phyloP scores from a whole-genome alignment of 2,113 vertebrate genomes.

The Laticauda laticaudata region DNA sequence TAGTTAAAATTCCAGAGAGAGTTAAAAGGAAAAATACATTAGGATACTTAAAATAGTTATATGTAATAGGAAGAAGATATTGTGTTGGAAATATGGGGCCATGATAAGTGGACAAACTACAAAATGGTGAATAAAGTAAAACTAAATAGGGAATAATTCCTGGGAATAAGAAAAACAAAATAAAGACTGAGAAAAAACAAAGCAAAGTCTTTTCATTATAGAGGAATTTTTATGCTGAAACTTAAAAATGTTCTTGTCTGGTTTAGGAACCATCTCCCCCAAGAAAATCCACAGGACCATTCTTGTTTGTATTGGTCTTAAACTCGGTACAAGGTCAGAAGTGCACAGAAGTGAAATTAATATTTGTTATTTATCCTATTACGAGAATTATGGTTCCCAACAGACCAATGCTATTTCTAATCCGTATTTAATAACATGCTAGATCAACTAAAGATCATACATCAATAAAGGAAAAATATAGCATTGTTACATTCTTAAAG shows the following conservation, averaged over 20 bases:
- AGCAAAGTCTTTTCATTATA: background rate
- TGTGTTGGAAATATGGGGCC: background rate
- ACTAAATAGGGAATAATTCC: background rate
- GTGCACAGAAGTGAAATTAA: constrained; percentile 34
- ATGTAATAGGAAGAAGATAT: background rate
- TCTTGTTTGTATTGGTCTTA: background rate
- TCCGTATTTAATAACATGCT: constrained; percentile 70
- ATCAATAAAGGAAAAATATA: constrained; percentile 58
- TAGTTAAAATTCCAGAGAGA: background rate
- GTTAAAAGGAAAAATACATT: background rate
- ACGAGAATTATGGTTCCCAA: constrained; percentile 56
- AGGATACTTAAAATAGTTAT: background rate
- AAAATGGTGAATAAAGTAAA: background rate
- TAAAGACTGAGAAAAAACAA: background rate
- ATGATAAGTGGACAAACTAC: background rate
- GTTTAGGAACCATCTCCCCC: background rate
- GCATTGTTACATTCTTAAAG: constrained; percentile 62
- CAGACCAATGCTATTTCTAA: constrained; percentile 67
- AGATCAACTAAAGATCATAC: constrained; percentile 59
- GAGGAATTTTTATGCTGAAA: background rate
- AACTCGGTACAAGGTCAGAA: constrained; percentile 41
- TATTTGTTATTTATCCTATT: constrained; percentile 52
- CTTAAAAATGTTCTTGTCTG: background rate
- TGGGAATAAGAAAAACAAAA: background rate
- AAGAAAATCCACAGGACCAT: background rate